phyloP scores from a whole-genome alignment of 1,140 invertebrate species.

The Drosophila bocqueti region DNA sequence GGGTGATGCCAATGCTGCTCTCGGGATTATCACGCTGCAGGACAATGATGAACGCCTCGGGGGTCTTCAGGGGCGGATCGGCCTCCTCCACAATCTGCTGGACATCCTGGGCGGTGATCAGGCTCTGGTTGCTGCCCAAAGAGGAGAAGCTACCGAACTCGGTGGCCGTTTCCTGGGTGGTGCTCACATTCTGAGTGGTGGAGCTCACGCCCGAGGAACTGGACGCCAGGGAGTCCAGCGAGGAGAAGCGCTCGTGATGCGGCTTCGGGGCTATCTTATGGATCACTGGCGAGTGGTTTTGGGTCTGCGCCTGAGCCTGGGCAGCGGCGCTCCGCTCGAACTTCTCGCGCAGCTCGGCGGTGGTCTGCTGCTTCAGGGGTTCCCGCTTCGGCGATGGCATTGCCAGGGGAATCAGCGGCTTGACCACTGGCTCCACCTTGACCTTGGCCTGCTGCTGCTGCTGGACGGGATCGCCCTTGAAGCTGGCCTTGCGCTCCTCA shows the following conservation, averaged over 20 bases:
- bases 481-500: constrained; percentile 84
- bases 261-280: constrained; percentile 52
- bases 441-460: constrained; percentile 38
- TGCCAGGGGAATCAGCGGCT: constrained; percentile 32
- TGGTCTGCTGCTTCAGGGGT: constrained; percentile 57
- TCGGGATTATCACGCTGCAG: constrained; percentile 86
- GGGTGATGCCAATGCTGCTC: constrained; percentile 93
- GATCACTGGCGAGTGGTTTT: constrained; percentile 29
- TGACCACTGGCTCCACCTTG: constrained; percentile 51
- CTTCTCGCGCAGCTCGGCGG: constrained; percentile 79
- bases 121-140: constrained; percentile 83
- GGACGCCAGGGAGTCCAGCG: constrained; percentile 81
- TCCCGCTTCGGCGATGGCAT: constrained; percentile 32
- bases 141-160: constrained; percentile 84
- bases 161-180: constrained; percentile 79
- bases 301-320: constrained; percentile 31
- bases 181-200: constrained; percentile 78
- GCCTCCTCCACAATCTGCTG: constrained; percentile 84
- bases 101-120: constrained; percentile 84
- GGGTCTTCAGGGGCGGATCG: constrained; percentile 82
- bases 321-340: constrained; percentile 75
- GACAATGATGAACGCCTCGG: constrained; percentile 84
- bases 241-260: constrained; percentile 83
- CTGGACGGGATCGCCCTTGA: constrained; percentile 72
- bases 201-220: constrained; percentile 83